phyloP scores from a whole-genome alignment of 2,113 vertebrate genomes.

The Phrynosoma blainvillii region DNA sequence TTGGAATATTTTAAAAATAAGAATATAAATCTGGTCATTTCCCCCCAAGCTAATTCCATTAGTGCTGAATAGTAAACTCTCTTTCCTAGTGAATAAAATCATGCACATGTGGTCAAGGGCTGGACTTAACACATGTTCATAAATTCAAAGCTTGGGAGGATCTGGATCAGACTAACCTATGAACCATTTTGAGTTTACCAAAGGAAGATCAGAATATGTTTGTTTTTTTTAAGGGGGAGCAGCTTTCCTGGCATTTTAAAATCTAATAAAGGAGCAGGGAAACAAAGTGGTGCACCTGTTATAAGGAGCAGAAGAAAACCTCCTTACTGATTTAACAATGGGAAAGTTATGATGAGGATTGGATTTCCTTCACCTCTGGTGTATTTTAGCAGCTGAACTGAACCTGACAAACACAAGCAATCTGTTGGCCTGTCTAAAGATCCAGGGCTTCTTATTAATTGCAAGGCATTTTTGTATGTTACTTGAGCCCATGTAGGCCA shows the following conservation, averaged over 20 bases:
- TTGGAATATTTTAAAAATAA: background rate
- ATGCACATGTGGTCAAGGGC: background rate
- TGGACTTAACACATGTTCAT: background rate
- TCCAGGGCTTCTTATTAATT: slow-evolving; percentile 30
- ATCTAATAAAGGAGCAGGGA: background rate
- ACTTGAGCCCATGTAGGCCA: slow-evolving; percentile 45
- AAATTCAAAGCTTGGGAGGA: background rate
- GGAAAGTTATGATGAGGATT: slow-evolving; percentile 17
- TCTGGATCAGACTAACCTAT: background rate
- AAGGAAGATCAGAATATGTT: too few relatives aligned
- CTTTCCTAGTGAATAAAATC: background rate
- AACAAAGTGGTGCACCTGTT: background rate
- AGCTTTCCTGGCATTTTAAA: background rate
- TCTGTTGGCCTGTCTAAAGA: slow-evolving; percentile 56
- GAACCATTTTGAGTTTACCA: background rate
- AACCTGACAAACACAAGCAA: slow-evolving; percentile 46
- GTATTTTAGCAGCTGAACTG: slow-evolving; percentile 47
- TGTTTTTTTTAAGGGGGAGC: background rate
- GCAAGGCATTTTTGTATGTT: slow-evolving; percentile 45
- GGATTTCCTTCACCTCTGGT: slow-evolving; percentile 40
- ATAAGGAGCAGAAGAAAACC: background rate
- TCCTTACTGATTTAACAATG: background rate
- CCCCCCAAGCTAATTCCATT: background rate
- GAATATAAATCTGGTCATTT: background rate
- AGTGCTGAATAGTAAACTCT: background rate